phyloP scores from a whole-genome alignment of 2,113 vertebrate species.

The Mesitornis unicolor region DNA sequence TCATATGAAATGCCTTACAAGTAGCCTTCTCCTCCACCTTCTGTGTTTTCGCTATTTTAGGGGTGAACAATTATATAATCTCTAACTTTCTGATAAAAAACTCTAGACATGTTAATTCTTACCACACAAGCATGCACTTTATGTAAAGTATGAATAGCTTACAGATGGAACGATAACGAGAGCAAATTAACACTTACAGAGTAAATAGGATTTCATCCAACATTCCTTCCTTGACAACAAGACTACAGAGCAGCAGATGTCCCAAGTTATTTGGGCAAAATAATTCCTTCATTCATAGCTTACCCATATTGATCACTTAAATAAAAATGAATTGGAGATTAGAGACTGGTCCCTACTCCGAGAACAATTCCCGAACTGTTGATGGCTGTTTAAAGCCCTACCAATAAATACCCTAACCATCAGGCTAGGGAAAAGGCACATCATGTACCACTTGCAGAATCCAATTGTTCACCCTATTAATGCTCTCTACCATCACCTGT shows the following conservation, averaged over 20 bases:
- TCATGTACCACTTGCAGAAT: not conserved
- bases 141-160: not conserved
- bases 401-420: not conserved
- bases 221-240: not conserved
- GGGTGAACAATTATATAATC: not conserved
- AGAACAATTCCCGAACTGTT: not conserved
- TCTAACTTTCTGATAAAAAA: not conserved
- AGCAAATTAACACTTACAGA: constrained; percentile 10
- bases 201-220: constrained; percentile 31
- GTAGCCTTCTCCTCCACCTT: not conserved
- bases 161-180: constrained; percentile 10
- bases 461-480: not conserved
- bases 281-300: not conserved
- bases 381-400: not conserved
- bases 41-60: not conserved
- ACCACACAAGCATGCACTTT: not conserved
- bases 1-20: not conserved
- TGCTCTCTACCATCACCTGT: not conserved
- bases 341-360: not conserved
- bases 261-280: not conserved
- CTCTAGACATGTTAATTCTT: not conserved
- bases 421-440: not conserved
- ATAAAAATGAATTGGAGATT: not conserved
- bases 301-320: not conserved
- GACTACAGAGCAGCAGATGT: not conserved